Base-by-base conservation (phyloP, 1,140 invertebrate species). In the Zaprionus davidi region DNA sequence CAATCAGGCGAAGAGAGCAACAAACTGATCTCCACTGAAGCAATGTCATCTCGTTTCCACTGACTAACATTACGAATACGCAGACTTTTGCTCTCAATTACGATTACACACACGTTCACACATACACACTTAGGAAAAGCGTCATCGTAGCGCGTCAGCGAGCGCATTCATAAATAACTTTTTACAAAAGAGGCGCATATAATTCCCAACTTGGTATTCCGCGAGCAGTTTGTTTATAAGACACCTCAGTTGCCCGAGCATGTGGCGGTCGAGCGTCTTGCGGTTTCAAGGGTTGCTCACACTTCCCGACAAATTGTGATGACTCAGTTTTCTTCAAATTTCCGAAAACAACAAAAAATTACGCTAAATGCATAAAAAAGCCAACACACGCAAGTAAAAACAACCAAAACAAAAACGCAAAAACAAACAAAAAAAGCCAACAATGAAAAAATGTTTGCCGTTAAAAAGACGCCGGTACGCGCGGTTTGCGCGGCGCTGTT, bases 211-310 rank as follows among this genome's bases (percentile, higher is more conserved):
- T 24, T 11, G 2, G 7, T 51, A 13, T 51, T 51, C 46, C 11
- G 46, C 20, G 12, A 2, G 1, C 20, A 13, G 46, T 51, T 51
- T 4, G 46, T 24, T 51, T 51, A 51, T 51, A 51, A 51, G 1
- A 12, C 12, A 24, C 20, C 12, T 51, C 9, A 13, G 3, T 22
- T 12, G 46, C 3, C 0, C 1, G 3, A 2, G 1, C 5, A 22
- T 2, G 20, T 1, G 46, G 46, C 46, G 46, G 20, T 51, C 46
- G 46, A 24, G 46, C 20, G 20, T 24, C 46, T 51, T 11, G 46
- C 46, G 46, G 46, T 24, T 20, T 51, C 12, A 51, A 51, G 46
- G 46, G 46, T 51, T 51, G 11, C 9, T 13, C 46, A 51, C 46
- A 51, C 46, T 22, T 5, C 46, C 46, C 20, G 20, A 51, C 46